A percentile compares a stretch with the other conserved stretches of the same genome.
Conservation (phyloP, 2,797 vertebrate species). For the Dallia pectoralis region DNA sequence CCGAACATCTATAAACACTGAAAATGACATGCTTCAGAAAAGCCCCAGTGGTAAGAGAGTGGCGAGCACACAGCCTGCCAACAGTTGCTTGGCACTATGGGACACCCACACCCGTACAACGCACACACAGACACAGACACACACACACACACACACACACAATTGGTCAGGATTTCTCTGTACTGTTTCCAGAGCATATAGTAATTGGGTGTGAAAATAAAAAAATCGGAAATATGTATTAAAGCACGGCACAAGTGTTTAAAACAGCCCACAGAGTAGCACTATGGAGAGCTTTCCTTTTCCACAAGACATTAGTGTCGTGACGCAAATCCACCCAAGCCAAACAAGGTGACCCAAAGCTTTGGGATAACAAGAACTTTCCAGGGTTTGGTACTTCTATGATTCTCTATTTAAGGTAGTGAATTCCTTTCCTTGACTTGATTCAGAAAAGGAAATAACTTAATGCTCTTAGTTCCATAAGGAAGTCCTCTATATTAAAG, state of each 20-base stretch:
- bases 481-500: not conserved
- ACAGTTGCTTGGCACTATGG: constrained; percentile 29
- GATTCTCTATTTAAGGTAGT: constrained; percentile 55
- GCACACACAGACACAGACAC: constrained; percentile 10
- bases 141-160: constrained; percentile 24
- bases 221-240: not conserved
- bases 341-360: constrained; percentile 43
- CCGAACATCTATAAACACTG: constrained; percentile 69
- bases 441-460: constrained; percentile 21
- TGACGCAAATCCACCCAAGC: constrained; percentile 53
- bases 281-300: constrained; percentile 2
- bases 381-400: constrained; percentile 45
- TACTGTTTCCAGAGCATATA: not conserved
- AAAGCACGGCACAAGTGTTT: not conserved
- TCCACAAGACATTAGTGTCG: constrained; percentile 41
- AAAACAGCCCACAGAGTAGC: not conserved
- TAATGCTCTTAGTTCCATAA: constrained; percentile 28
- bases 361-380: constrained; percentile 58
- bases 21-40: constrained; percentile 62
- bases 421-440: constrained; percentile 48
- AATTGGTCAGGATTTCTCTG: constrained; percentile 5
- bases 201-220: not conserved
- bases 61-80: constrained; percentile 50
- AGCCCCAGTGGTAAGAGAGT: constrained; percentile 42
- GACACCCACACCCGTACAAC: constrained; percentile 46